Percentiles rank a stretch among this genome's conserved stretches.
These are phyloP conservation scores for Diplodus sargus DNA, from an alignment of 2,797 vertebrate species.

Conservation along the genomic window DNA sequence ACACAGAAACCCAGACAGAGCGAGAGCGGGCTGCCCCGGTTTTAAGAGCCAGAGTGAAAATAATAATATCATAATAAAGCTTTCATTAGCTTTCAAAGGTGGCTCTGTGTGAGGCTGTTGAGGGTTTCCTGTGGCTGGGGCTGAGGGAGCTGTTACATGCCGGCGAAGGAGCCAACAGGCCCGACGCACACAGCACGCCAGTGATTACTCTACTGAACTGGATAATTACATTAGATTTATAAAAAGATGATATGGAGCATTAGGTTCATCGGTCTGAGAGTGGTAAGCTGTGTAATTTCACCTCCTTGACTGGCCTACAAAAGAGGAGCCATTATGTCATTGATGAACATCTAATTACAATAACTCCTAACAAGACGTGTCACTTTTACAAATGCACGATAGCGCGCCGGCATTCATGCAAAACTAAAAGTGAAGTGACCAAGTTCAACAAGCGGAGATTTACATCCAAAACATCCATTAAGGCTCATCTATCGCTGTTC, in stretches of 20 bases:
- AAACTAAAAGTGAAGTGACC: background rate
- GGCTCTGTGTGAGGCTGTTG: slow-evolving; percentile 74
- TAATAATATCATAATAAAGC: slow-evolving; percentile 79
- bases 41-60: slow-evolving; percentile 67
- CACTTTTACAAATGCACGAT: background rate
- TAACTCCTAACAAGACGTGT: background rate
- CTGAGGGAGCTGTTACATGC: slow-evolving; percentile 66
- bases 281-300: slow-evolving; percentile 48
- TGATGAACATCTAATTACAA: slow-evolving; percentile 22
- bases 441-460: background rate
- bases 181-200: slow-evolving; percentile 63
- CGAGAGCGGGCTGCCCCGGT: slow-evolving; percentile 25
- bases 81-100: slow-evolving; percentile 81
- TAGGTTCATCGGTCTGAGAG: slow-evolving; percentile 45
- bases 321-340: slow-evolving; percentile 24
- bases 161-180: slow-evolving; percentile 58
- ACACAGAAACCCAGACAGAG: slow-evolving; percentile 31
- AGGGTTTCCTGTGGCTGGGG: slow-evolving; percentile 65
- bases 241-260: slow-evolving; percentile 54
- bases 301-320: slow-evolving; percentile 33
- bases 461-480: background rate
- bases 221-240: slow-evolving; percentile 69
- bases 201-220: slow-evolving; percentile 70
- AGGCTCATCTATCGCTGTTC: background rate
- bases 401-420: background rate